phyloP scores from a whole-genome alignment of 2,797 vertebrate genomes.

The Adrianichthys oophorus region DNA sequence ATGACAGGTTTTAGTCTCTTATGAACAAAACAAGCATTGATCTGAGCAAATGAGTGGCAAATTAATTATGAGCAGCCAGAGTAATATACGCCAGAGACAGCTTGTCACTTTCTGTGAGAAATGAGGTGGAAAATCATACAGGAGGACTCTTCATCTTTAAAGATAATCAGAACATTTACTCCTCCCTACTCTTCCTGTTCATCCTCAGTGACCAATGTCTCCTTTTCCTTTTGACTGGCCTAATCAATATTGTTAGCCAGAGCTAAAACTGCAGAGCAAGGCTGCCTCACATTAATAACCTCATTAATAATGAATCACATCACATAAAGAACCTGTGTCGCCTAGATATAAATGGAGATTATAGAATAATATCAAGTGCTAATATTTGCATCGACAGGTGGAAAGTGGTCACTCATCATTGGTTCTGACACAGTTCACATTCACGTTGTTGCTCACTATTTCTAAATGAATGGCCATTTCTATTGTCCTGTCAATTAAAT shows the following conservation, averaged over 20 bases:
- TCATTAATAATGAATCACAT: conserved; percentile 73
- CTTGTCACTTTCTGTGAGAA: conserved; percentile 59
- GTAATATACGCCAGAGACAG: conserved; percentile 61
- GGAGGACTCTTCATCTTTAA: conserved; percentile 51
- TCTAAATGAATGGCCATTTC: conserved; percentile 28
- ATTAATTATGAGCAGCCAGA: conserved; percentile 68
- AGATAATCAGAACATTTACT: conserved; percentile 42
- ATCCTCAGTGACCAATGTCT: conserved; percentile 45
- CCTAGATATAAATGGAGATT: conserved; percentile 57
- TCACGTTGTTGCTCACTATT: conserved; percentile 21
- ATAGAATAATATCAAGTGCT: conserved; percentile 43
- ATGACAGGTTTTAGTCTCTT: conserved; percentile 32
- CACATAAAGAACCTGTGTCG: conserved; percentile 42
- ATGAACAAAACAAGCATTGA: conserved; percentile 58
- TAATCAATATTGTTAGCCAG: conserved; percentile 63
- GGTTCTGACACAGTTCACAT: conserved; percentile 13
- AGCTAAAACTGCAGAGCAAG: conserved; percentile 35
- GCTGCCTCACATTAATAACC: conserved; percentile 60
- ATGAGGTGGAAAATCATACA: conserved; percentile 57
- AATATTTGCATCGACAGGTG: conserved; percentile 45
- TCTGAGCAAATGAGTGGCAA: conserved; percentile 66
- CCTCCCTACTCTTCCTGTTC: conserved; percentile 39
- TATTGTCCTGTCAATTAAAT: conserved; percentile 29
- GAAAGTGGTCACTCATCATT: conserved; percentile 38
- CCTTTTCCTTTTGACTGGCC: conserved; percentile 35